Evolutionary conservation across 30 jellyfish, hydroid and myxozoan genomes (phyloP).

Genomic region (Turritopsis rubra): DNA sequence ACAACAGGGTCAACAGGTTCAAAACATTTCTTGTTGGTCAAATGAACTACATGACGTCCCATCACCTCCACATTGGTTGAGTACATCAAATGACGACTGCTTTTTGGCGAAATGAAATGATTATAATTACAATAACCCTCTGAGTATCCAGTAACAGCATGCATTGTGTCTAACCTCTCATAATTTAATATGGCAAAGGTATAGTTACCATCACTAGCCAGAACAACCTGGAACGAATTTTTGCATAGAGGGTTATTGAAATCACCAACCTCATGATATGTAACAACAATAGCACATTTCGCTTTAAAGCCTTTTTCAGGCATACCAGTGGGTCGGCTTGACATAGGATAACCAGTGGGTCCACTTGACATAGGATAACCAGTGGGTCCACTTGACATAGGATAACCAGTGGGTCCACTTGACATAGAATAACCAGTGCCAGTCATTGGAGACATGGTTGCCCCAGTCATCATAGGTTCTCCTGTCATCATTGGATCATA

Average conservation of each 20-base stretch:
- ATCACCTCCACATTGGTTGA: neutral
- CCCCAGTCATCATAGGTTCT: neutral
- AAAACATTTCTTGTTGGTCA: neutral
- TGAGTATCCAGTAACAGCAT: neutral
- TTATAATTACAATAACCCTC: neutral
- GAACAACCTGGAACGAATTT: neutral
- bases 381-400: neutral
- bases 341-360: neutral
- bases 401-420: neutral
- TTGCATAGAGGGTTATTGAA: neutral
- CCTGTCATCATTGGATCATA: neutral
- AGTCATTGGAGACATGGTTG: neutral
- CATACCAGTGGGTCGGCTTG: neutral
- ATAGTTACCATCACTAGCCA: neutral
- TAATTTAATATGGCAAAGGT: neutral
- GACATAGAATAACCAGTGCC: no score
- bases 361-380: neutral
- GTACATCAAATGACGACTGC: neutral
- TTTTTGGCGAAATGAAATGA: neutral
- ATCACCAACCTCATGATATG: neutral
- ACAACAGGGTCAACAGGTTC: neutral
- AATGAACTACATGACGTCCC: neutral
- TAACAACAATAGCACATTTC: neutral
- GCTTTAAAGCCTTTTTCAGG: neutral
- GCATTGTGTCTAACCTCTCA: neutral